phyloP scores from a whole-genome alignment of 2,113 vertebrate genomes.

The Cyphomyrus plagiostoma region DNA sequence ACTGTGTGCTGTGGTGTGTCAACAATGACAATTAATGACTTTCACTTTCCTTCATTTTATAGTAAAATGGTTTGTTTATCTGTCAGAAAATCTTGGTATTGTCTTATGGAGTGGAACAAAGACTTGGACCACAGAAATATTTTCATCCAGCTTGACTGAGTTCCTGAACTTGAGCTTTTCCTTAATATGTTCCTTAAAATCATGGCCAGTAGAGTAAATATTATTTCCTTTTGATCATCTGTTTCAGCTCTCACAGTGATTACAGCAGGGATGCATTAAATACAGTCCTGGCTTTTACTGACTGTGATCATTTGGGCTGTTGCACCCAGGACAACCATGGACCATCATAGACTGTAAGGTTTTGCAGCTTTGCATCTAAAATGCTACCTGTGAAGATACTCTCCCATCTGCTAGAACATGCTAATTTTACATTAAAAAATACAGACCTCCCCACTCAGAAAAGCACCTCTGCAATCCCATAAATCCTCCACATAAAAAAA shows the following conservation, averaged over 20 bases:
- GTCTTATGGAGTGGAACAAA: not conserved
- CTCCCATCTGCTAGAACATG: not conserved
- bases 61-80: not conserved
- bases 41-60: not conserved
- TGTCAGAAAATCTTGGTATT: not conserved
- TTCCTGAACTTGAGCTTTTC: not conserved
- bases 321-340: not conserved
- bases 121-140: not conserved
- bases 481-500: not conserved
- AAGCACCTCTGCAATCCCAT: not conserved
- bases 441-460: not conserved
- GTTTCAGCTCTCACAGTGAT: not conserved
- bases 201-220: not conserved
- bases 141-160: not conserved
- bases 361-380: not conserved
- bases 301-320: not conserved
- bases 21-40: too few relatives aligned
- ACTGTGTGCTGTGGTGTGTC: too few relatives aligned
- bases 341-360: not conserved
- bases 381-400: not conserved
- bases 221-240: not conserved
- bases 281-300: not conserved
- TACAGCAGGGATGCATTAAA: not conserved
- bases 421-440: not conserved
- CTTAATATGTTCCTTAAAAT: not conserved